Percentiles rank a stretch among this genome's conserved stretches.
These are phyloP conservation scores for Gonocerus acuteangulatus DNA, from an alignment of 2,888 invertebrate species.

Conservation along the genomic window DNA sequence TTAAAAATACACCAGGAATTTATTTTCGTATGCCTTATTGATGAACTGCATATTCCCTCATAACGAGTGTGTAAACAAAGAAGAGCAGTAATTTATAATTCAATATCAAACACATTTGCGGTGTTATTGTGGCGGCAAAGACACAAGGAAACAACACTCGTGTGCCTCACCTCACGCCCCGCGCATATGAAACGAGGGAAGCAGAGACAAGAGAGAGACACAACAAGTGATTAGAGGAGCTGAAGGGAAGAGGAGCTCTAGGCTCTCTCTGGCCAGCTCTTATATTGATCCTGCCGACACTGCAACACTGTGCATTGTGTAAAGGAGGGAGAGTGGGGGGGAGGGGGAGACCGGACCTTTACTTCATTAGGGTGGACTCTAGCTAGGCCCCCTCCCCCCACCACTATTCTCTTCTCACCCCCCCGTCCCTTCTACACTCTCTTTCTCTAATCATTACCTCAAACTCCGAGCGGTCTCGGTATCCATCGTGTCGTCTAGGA, in stretches of 20 bases:
- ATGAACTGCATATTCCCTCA: too few species aligned
- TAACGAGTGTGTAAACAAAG: too few species aligned
- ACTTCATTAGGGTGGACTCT: slow-evolving; percentile 30
- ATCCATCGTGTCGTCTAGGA: too few species aligned
- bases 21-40: too few species aligned
- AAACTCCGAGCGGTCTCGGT: too few species aligned
- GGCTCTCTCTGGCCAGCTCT: slow-evolving; percentile 6
- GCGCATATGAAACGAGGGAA: too few species aligned
- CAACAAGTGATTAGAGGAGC: slow-evolving; percentile 21
- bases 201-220: background rate
- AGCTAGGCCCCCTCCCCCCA: background rate
- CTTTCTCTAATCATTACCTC: background rate
- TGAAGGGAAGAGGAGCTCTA: background rate
- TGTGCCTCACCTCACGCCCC: too few species aligned
- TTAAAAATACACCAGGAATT: too few species aligned
- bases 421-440: background rate
- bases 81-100: too few species aligned
- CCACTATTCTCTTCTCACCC: background rate
- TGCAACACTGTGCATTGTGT: slow-evolving; percentile 28
- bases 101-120: too few species aligned
- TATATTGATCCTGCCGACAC: slow-evolving; percentile 27
- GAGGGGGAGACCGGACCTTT: slow-evolving; percentile 29
- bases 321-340: slow-evolving; percentile 18
- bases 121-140: too few species aligned
- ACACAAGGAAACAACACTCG: too few species aligned